phyloP scores from a whole-genome alignment of 2,888 invertebrate species.

The Plebejus melissa region DNA sequence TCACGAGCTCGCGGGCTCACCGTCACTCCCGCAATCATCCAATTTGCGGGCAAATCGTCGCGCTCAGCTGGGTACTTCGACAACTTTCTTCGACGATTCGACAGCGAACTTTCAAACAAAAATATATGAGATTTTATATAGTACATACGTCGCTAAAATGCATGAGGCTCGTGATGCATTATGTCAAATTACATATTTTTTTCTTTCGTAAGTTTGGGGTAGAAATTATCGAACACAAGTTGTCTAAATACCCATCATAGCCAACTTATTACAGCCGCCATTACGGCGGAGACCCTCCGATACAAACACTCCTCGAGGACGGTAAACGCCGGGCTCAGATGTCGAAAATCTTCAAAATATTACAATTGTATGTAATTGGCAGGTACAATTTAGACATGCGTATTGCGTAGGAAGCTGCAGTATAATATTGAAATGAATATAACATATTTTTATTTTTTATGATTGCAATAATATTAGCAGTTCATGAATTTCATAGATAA shows the following conservation, averaged over 20 bases:
- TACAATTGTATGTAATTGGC: conserved; percentile 1
- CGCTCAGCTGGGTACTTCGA: background rate
- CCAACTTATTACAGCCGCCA: background rate
- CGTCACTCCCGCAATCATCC: conserved; percentile 37
- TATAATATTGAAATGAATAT: background rate
- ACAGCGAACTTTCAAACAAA: background rate
- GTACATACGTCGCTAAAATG: background rate
- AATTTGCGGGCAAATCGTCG: conserved; percentile 34
- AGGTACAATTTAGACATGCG: background rate
- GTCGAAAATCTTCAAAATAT: background rate
- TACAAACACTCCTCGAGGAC: conserved; percentile 6
- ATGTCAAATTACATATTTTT: too few species aligned
- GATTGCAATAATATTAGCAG: too few species aligned
- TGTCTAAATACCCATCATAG: background rate
- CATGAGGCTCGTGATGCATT: too few species aligned
- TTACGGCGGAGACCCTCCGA: conserved; percentile 1
- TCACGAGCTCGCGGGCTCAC: conserved; percentile 42
- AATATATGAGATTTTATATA: background rate
- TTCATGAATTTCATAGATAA: too few species aligned
- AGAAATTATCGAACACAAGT: background rate
- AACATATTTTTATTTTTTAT: background rate
- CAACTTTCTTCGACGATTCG: background rate
- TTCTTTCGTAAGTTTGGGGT: background rate
- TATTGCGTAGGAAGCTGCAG: too few species aligned
- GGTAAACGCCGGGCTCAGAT: background rate